Base-by-base conservation (phyloP, 2,113 vertebrate species). In the Xiphophorus hellerii region DNA sequence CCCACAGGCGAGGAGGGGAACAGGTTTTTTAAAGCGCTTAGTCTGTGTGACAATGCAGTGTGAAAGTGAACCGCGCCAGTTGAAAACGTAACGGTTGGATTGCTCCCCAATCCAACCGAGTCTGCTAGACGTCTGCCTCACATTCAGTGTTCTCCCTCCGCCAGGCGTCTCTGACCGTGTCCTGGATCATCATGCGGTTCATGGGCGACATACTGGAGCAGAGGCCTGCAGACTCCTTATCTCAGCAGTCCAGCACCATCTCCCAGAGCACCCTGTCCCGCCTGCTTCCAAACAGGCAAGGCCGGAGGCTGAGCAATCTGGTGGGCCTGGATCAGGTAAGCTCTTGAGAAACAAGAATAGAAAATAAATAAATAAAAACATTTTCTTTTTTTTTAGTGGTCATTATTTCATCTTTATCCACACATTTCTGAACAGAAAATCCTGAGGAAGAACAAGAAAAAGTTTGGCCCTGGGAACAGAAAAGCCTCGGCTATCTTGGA, bases 161-260 rank as follows among this genome's bases (percentile, higher is more conserved):
- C 28, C 81, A 99, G 98, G 95, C 96, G 0, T 96, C 96, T 72
- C 86, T 96, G 42, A 94, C 94, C 0, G 87, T 98, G 5, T 99
- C 95, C 94, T 94, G 91, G 87, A 93, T 96, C 77, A 97, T 99
- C 78, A 82, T 98, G 86, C 94, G 97, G 63, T 99, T 96, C 92
- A 99, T 99, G 98, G 97, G 94, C 1, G 98, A 99, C 84, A 80
- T 97, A 13, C 95, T 95, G 0, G 97, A 99, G 74, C 96, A 95
- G 20, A 87, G 70, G 70, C 71, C 92, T 25, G 75, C 83, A 6
- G 85, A 90, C 33, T 37, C 81, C 0, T 0, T 66, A 13, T 89
- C 87, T 61, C n/a, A 83, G 30, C 13, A n/a, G 0, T 80, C 89
- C 0, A 83, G 78, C 77, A 71, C 60, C 63, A 66, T 79, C 12